phyloP scores from a whole-genome alignment of 2,797 vertebrate genomes.

The Geotrypetes seraphini region DNA sequence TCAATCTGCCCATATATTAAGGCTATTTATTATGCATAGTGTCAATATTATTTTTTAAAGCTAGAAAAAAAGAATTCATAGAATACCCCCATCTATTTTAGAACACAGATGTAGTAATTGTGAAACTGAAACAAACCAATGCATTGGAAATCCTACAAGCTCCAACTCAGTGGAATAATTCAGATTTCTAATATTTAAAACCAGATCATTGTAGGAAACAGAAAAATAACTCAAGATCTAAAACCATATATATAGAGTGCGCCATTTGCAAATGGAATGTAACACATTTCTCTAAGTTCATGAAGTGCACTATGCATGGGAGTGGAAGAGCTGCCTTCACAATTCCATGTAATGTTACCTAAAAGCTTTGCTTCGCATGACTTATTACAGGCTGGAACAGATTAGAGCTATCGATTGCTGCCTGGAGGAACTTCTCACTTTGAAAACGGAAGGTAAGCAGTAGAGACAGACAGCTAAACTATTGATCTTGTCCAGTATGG shows the following conservation, averaged over 20 bases:
- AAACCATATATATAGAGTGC: background rate
- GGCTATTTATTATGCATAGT: too few species aligned
- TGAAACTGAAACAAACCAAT: too few species aligned
- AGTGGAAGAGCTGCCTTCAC: slow-evolving; percentile 34
- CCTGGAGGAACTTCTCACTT: slow-evolving; percentile 71
- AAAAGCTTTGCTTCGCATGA: slow-evolving; percentile 78
- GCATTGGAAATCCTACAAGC: too few species aligned
- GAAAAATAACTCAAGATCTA: too few species aligned
- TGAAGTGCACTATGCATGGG: slow-evolving; percentile 37
- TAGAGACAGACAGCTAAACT: slow-evolving; percentile 55
- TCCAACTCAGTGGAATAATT: background rate
- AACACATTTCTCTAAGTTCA: slow-evolving; percentile 29
- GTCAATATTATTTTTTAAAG: too few species aligned
- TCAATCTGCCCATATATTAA: too few species aligned
- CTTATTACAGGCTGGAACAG: slow-evolving; percentile 80
- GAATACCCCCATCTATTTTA: too few species aligned
- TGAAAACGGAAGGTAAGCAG: slow-evolving; percentile 50
- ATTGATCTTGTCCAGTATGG: slow-evolving; percentile 68
- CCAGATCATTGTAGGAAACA: too few species aligned
- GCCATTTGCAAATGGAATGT: slow-evolving; percentile 8
- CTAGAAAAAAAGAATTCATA: too few species aligned
- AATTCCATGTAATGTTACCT: slow-evolving; percentile 60
- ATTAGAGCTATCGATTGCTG: slow-evolving; percentile 90
- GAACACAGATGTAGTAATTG: too few species aligned
- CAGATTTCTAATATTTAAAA: background rate